phyloP scores from a whole-genome alignment of 2,113 vertebrate species.

The Agapornis roseicollis region DNA sequence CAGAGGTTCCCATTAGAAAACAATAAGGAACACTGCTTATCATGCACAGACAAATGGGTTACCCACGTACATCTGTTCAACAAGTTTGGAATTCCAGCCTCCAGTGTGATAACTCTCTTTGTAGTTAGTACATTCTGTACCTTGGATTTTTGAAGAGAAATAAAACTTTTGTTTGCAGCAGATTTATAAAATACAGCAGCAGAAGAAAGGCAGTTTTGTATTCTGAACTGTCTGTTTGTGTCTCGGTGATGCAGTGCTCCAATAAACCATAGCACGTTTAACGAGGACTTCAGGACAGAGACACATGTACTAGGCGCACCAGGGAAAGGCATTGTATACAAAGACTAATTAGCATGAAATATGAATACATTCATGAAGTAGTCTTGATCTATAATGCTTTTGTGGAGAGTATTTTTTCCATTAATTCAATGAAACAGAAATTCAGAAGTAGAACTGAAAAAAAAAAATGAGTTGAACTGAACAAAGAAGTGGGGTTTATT shows the following conservation, averaged over 20 bases:
- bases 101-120: constrained; percentile 19
- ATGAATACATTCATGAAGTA: constrained; percentile 73
- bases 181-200: constrained; percentile 46
- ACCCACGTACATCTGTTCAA: background rate
- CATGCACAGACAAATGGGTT: background rate
- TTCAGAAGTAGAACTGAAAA: constrained; percentile 45
- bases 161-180: background rate
- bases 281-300: constrained; percentile 80
- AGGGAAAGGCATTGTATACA: constrained; percentile 64
- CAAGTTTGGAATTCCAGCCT: background rate
- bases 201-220: constrained; percentile 55
- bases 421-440: constrained; percentile 64
- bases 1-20: constrained; percentile 57
- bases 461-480: constrained; percentile 30
- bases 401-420: constrained; percentile 64
- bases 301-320: constrained; percentile 74
- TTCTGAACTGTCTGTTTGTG: constrained; percentile 61
- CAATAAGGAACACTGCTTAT: constrained; percentile 27
- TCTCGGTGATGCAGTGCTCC: constrained; percentile 64
- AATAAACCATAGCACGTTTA: constrained; percentile 78
- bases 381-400: constrained; percentile 74
- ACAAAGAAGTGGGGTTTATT: constrained; percentile 4
- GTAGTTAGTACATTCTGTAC: background rate
- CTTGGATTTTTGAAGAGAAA: background rate
- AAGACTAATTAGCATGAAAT: constrained; percentile 81